These are phyloP conservation scores for Hystrix brachyura DNA, from an alignment of 2,113 vertebrate genomes.

Conservation along the genomic window DNA sequence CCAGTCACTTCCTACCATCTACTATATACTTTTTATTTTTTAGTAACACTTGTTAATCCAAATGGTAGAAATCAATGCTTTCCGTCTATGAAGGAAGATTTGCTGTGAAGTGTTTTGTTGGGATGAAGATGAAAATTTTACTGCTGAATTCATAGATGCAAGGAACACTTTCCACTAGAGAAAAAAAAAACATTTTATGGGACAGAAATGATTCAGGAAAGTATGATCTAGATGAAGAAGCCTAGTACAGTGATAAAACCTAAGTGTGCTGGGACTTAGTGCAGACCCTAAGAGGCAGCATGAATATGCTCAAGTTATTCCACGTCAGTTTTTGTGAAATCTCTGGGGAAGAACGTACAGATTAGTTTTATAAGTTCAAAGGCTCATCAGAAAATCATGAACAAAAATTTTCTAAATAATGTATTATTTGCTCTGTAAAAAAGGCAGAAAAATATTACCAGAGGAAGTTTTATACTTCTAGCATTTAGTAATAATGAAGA, in stretches of 20 bases:
- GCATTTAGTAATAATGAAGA: background rate
- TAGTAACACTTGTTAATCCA: background rate
- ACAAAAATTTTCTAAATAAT: slow-evolving; percentile 5
- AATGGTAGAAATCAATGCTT: background rate
- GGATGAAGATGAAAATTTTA: background rate
- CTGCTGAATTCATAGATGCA: background rate
- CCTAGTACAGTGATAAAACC: background rate
- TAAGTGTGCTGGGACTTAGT: background rate
- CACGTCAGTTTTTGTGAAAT: slow-evolving; percentile 1
- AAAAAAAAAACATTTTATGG: background rate
- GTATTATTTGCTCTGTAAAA: background rate
- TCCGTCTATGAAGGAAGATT: slow-evolving; percentile 1
- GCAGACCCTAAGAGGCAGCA: background rate
- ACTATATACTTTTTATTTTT: background rate
- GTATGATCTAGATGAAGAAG: background rate
- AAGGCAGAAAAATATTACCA: background rate
- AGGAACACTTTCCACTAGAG: background rate
- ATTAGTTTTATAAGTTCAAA: slow-evolving; percentile 40
- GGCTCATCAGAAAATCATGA: background rate
- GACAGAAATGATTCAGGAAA: background rate
- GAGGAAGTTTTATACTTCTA: background rate
- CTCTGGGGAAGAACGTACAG: background rate
- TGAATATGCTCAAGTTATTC: background rate
- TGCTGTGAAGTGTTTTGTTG: background rate
- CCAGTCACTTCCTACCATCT: background rate